Base-by-base conservation (phyloP, 2,113 vertebrate species). In the Psilopogon haemacephalus region DNA sequence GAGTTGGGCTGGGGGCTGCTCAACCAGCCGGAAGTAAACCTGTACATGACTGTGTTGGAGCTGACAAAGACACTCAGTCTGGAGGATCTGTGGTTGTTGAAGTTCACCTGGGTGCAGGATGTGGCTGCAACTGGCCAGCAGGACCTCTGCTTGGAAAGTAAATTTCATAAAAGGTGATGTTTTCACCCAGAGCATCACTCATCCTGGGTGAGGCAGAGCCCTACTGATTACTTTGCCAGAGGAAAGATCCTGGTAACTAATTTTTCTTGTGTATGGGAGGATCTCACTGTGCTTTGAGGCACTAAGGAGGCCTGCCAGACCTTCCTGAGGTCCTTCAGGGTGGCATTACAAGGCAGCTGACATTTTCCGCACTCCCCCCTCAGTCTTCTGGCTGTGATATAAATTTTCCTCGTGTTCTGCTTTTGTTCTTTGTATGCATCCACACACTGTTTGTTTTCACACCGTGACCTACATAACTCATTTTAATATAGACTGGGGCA, bases 381-480 rank as follows among this genome's bases (percentile, higher is more conserved):
- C 4, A 7, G 33, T 69, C 74, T 86, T 82, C 70, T 72, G 78
- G 67, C 78, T 87, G 81, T 1, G 4, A 64, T 52, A 78, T 78
- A 82, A 93, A 82, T 95, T 89, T 91, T 93, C 84, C 74, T 76
- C 15, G 10, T 79, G 78, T 91, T 84, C 42, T 75, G 71, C 90
- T 87, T 60, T 37, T 71, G 87, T 68, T 93, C 73, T 84, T 81
- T 74, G 65, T 76, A 44, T 55, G 74, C 81, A 78, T 81, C 65
- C 21, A 33, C 60, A 59, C 32, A 9, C 33, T 80, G 80, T 94
- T 90, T 94, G 95, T 59, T 95, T 84, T 91, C 9, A 42, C 81
- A 84, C 2, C 0, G 46, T 55, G 87, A 94, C 95, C 92, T 81
- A 48, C 82, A 89, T 92, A 93, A 93, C 58, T 95, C 87, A 89